A percentile compares a stretch with the other conserved stretches of the same genome.
Conservation (phyloP, 2,888 invertebrate species). For the Julus scanicus region DNA sequence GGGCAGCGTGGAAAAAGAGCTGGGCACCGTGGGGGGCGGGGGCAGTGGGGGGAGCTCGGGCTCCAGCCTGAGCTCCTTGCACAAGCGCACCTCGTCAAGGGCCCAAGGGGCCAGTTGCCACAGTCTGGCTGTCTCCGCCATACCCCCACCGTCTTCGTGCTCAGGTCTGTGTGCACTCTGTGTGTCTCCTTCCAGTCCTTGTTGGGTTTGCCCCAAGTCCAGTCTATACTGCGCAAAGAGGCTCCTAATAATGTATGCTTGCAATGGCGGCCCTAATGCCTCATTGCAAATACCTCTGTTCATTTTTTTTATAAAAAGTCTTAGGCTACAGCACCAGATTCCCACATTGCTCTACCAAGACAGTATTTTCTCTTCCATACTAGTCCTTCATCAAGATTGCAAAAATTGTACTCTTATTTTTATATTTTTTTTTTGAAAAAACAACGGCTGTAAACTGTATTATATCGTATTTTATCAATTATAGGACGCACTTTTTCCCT, state of each 20-base stretch:
- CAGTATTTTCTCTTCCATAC: too few relatives aligned
- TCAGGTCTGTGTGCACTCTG: constrained; percentile 70
- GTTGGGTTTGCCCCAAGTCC: not conserved
- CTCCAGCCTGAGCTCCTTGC: constrained; percentile 60
- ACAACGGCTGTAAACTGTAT: too few relatives aligned
- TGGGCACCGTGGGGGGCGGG: constrained; percentile 58
- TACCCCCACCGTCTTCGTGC: constrained; percentile 75
- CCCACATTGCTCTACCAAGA: too few relatives aligned
- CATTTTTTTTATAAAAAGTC: too few relatives aligned
- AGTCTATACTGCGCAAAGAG: not conserved
- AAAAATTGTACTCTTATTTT: too few relatives aligned
- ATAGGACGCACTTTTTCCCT: too few relatives aligned
- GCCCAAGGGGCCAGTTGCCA: constrained; percentile 56
- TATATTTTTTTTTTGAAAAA: too few relatives aligned
- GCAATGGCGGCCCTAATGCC: too few relatives aligned
- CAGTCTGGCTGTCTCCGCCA: constrained; percentile 74
- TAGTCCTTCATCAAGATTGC: too few relatives aligned
- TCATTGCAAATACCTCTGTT: too few relatives aligned
- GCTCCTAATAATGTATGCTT: not conserved
- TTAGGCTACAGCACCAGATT: too few relatives aligned
- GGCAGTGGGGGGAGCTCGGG: constrained; percentile 60
- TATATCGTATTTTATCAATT: too few relatives aligned
- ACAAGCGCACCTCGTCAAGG: constrained; percentile 59
- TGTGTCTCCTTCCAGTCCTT: constrained; percentile 16
- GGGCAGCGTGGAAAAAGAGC: constrained; percentile 57